Conservation (phyloP, 2,888 invertebrate species). For the Cheilosia scutellata region DNA sequence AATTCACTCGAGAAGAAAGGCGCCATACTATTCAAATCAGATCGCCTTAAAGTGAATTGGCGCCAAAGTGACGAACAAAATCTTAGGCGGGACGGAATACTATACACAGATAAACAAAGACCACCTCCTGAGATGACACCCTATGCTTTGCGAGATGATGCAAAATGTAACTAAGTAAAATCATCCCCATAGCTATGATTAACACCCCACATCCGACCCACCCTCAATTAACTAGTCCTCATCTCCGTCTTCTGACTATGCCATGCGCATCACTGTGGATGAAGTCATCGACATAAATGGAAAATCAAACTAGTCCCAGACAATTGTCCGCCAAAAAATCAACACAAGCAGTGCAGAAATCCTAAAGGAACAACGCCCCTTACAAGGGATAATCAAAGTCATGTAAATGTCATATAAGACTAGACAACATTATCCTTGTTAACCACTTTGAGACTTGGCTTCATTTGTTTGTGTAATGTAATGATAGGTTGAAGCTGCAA, state of each 20-base stretch:
- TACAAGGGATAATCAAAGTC: not conserved
- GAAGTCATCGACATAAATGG: conserved; percentile 33
- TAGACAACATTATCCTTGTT: not conserved
- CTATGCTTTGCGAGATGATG: not conserved
- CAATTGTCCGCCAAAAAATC: conserved; percentile 12
- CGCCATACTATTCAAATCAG: not conserved
- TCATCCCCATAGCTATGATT: not conserved
- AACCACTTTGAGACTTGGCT: not conserved
- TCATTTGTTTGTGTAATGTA: not conserved
- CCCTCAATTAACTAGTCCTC: not conserved
- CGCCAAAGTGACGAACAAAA: not conserved
- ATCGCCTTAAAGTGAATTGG: not conserved
- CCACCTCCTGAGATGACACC: not conserved
- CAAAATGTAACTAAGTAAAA: not conserved
- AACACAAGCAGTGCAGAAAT: not conserved
- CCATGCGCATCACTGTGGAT: conserved; percentile 32
- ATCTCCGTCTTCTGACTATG: conserved; percentile 2
- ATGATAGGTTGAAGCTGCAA: not conserved
- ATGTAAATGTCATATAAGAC: conserved; percentile 1
- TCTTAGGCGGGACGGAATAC: not conserved
- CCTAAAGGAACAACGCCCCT: not conserved
- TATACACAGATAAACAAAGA: not conserved
- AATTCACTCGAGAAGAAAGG: not conserved
- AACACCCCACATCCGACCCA: not conserved
- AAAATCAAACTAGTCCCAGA: conserved; percentile 15